Evolutionary conservation across 1,140 invertebrate species (phyloP).

Genomic region (Glomeris maerens): DNA sequence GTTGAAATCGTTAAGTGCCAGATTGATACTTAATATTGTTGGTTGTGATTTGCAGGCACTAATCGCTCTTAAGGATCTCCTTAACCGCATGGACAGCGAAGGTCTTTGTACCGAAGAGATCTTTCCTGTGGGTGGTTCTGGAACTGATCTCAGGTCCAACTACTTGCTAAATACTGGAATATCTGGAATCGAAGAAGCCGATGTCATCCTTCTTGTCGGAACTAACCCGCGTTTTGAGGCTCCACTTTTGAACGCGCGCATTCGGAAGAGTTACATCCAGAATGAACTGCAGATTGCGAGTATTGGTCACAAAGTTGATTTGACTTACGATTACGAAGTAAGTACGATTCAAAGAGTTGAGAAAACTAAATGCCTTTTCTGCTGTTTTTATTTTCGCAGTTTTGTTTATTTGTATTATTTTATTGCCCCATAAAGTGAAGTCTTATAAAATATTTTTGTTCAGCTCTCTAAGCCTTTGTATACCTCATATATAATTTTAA

Average conservation of each 20-base stretch:
- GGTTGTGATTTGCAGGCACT: slow-evolving; percentile 41
- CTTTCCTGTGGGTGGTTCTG: slow-evolving; percentile 68
- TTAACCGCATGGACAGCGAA: slow-evolving; percentile 79
- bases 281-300: slow-evolving; percentile 61
- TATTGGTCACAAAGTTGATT: slow-evolving; percentile 80
- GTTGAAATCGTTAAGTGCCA: neutral
- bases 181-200: slow-evolving; percentile 77
- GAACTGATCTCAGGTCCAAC: slow-evolving; percentile 75
- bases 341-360: no score
- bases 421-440: no score
- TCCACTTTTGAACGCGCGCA: slow-evolving; percentile 87
- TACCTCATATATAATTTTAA: no score
- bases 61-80: slow-evolving; percentile 82
- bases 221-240: slow-evolving; percentile 97
- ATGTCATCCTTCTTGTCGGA: slow-evolving; percentile 82
- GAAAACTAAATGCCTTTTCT: no score
- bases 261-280: slow-evolving; percentile 82
- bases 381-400: no score
- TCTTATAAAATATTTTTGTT: no score
- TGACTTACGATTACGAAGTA: slow-evolving; percentile 85
- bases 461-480: no score
- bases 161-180: slow-evolving; percentile 87
- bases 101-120: slow-evolving; percentile 73
- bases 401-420: no score
- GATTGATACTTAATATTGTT: neutral